phyloP scores from a whole-genome alignment of 2,888 invertebrate genomes.

The Patella ulyssiponensis region DNA sequence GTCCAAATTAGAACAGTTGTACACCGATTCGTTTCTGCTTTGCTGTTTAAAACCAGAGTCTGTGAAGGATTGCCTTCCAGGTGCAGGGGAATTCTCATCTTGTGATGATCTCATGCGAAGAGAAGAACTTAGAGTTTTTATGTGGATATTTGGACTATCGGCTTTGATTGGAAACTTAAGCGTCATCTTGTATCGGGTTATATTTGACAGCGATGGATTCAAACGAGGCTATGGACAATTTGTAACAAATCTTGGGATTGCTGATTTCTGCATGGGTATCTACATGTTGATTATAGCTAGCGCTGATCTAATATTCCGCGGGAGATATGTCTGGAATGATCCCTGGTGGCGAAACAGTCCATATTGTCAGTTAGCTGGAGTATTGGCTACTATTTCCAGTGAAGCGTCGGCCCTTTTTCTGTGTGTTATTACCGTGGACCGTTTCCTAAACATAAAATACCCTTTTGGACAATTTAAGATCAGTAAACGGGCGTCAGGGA shows the following conservation, averaged over 20 bases:
- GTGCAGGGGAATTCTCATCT: slow-evolving; percentile 39
- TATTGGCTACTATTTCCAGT: slow-evolving; percentile 71
- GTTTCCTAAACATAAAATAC: slow-evolving; percentile 77
- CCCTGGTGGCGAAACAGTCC: slow-evolving; percentile 44
- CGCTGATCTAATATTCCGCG: slow-evolving; percentile 45
- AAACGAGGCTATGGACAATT: slow-evolving; percentile 39
- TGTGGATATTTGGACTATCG: slow-evolving; percentile 45
- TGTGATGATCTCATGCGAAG: slow-evolving; percentile 46
- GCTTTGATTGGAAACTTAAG: slow-evolving; percentile 45
- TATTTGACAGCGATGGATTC: slow-evolving; percentile 45
- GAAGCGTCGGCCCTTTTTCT: slow-evolving; percentile 78
- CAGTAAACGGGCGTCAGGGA: slow-evolving; percentile 45
- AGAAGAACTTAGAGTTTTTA: slow-evolving; percentile 35
- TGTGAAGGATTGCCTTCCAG: slow-evolving; percentile 20
- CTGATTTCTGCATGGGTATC: slow-evolving; percentile 51
- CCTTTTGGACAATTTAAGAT: slow-evolving; percentile 72
- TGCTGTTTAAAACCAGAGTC: slow-evolving; percentile 25
- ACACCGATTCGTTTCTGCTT: slow-evolving; percentile 19
- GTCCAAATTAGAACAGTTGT: slow-evolving; percentile 15
- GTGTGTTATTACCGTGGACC: slow-evolving; percentile 78
- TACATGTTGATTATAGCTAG: slow-evolving; percentile 47
- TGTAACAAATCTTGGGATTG: slow-evolving; percentile 42
- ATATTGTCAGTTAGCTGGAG: slow-evolving; percentile 47
- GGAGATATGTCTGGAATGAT: slow-evolving; percentile 48
- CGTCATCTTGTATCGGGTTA: slow-evolving; percentile 34